Base-by-base conservation (phyloP, 2,113 vertebrate genomes). In the Podocnemis expansa region DNA sequence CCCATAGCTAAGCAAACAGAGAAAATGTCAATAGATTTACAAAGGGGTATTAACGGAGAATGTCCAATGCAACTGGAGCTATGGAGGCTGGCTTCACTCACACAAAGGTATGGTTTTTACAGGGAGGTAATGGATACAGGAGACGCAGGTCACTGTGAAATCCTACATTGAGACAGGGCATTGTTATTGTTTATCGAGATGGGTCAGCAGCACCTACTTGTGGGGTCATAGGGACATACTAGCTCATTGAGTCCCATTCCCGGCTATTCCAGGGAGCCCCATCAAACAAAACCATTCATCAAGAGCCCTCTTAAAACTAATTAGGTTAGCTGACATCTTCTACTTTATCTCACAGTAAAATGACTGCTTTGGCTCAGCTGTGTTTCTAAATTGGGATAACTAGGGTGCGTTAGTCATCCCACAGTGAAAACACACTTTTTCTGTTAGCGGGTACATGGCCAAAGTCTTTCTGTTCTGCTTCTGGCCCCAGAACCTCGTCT, bases 11-110 rank as follows among this genome's bases (percentile, higher is more conserved):
- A 89, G 85, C 45, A 88, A 93, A 47, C 3, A 78, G 82, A 51
- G 88, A 54, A 51, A 80, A 91, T 86, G 79, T 91, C 90, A 79
- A 43, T 93, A 81, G 4, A 58, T n/a, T 91, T 43, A 58, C n/a
- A 84, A 84, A 85, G 31, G 22, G 11, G 38, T 4, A 41, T 38
- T 89, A 70, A 16, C 7, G 21, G 63, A 0, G 1, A 19, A 43
- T 55, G 67, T 55, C 58, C 41, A 17, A 19, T 27, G 25, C 55
- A 21, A 9, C n/a, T 29, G 27, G 9, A 5, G 45, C 11, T 80
- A 55, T 4, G 75, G 60, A 31, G 78, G 67, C 16, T 31, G 75
- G 87, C 52, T 49, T 80, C 43, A 31, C 9, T 41, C 67, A 7
- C 47, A 14, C 5, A 25, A 1, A 13, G 11, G 34, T 3, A 5